phyloP scores from a whole-genome alignment of 2,888 invertebrate species.

The Drosophila pegasa region DNA sequence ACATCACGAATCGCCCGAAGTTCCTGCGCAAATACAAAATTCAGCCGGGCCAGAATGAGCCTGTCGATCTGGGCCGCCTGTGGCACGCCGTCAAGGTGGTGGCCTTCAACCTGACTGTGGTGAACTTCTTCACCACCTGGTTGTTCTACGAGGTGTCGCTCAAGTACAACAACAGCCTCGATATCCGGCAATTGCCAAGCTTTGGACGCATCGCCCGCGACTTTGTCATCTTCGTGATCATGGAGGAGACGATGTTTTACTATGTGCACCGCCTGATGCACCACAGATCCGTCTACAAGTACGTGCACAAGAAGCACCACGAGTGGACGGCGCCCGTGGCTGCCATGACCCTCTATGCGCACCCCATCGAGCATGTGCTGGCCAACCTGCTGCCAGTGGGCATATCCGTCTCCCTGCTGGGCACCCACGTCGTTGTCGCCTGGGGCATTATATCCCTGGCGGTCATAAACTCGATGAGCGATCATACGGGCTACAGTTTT shows the following conservation, averaged over 20 bases:
- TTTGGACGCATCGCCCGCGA: constrained; percentile 88
- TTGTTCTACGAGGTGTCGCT: constrained; percentile 37
- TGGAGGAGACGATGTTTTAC: constrained; percentile 93
- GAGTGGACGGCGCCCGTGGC: constrained; percentile 95
- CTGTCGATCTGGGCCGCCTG: constrained; percentile 87
- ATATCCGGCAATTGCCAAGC: constrained; percentile 89
- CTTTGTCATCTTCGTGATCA: constrained; percentile 88
- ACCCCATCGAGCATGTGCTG: constrained; percentile 90
- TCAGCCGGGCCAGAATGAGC: constrained; percentile 91
- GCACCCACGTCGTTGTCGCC: constrained; percentile 89
- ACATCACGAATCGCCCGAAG: constrained; percentile 89
- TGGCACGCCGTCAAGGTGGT: constrained; percentile 88
- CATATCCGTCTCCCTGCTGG: constrained; percentile 88
- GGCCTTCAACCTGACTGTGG: constrained; percentile 89
- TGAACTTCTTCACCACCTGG: constrained; percentile 87
- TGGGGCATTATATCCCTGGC: constrained; percentile 91
- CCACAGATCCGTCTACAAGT: constrained; percentile 89
- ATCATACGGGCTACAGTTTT: constrained; percentile 93
- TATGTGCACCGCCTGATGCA: constrained; percentile 93
- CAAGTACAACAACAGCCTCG: constrained; percentile 78
- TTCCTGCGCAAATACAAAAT: constrained; percentile 91
- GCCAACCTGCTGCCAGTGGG: constrained; percentile 91
- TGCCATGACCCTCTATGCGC: constrained; percentile 91
- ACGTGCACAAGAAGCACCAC: constrained; percentile 93
- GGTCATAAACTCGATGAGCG: constrained; percentile 90